Conservation (phyloP, 1,140 invertebrate genomes). For the Drosophila melanogaster region DNA sequence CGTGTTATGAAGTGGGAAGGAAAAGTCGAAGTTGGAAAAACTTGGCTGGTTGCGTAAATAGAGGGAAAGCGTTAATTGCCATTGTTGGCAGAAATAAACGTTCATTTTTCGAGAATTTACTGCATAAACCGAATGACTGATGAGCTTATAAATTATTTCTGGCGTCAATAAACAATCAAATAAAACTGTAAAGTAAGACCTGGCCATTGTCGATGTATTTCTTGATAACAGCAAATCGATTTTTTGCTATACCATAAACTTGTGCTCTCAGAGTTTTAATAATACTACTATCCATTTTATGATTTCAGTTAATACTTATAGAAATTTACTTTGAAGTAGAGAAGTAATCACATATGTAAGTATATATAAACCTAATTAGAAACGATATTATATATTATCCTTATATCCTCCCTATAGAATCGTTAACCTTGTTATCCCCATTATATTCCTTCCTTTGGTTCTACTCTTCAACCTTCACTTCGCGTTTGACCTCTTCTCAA, state of each 20-base stretch:
- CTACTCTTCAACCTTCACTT: background rate
- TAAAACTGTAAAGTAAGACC: conserved; percentile 15
- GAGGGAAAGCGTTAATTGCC: conserved; percentile 61
- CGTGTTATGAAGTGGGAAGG: conserved; percentile 59
- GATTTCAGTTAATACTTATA: background rate
- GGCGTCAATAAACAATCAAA: conserved; percentile 6
- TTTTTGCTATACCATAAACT: background rate
- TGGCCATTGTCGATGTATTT: conserved; percentile 13
- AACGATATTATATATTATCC: too few species aligned
- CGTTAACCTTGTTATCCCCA: too few species aligned
- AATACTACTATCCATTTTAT: background rate
- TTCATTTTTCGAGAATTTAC: conserved; percentile 54
- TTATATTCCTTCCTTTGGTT: background rate
- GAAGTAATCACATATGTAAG: too few species aligned
- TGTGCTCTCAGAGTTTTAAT: too few species aligned
- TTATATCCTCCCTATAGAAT: too few species aligned
- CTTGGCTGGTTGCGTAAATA: conserved; percentile 39
- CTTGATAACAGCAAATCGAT: conserved; percentile 3
- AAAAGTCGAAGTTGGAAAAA: conserved; percentile 24
- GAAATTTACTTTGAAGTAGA: too few species aligned
- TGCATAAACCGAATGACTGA: conserved; percentile 70
- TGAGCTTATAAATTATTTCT: conserved; percentile 59
- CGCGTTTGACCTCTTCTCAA: conserved; percentile 20
- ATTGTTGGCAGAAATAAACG: conserved; percentile 62
- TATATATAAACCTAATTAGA: too few species aligned